Evolutionary conservation across 2,113 vertebrate species (phyloP).

Genomic region (Blennius ocellaris): DNA sequence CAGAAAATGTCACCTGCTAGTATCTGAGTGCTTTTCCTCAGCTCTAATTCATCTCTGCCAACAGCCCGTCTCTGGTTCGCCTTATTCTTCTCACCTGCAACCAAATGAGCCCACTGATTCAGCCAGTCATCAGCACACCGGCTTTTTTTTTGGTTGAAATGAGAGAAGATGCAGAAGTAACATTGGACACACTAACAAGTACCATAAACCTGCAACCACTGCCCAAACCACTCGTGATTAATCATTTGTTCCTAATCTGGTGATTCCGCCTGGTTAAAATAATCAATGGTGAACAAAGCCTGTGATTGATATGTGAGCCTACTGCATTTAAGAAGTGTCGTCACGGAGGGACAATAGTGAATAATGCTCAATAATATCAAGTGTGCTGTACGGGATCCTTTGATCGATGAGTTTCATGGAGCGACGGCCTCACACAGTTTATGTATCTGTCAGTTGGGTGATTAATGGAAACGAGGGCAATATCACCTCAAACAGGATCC

Average conservation of each 20-base stretch:
- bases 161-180: conserved; percentile 20
- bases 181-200: neutral
- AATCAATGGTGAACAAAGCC: conserved; percentile 54
- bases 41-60: conserved; percentile 87
- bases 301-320: conserved; percentile 61
- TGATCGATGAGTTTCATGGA: conserved; percentile 72
- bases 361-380: conserved; percentile 65
- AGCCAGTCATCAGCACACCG: conserved; percentile 51
- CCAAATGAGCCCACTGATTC: conserved; percentile 60
- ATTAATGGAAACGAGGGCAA: conserved; percentile 64
- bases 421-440: conserved; percentile 57
- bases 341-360: conserved; percentile 62
- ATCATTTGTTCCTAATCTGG: conserved; percentile 57
- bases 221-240: conserved; percentile 37
- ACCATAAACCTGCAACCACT: conserved; percentile 1
- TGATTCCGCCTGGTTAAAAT: conserved; percentile 56
- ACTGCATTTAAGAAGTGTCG: conserved; percentile 36
- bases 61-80: conserved; percentile 66
- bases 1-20: conserved; percentile 67
- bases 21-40: conserved; percentile 79
- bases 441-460: conserved; percentile 55
- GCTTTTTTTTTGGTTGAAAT: conserved; percentile 15
- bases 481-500: conserved; percentile 44
- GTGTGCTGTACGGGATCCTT: conserved; percentile 22
- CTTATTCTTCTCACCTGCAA: conserved; percentile 58